Evolutionary conservation across 2,113 vertebrate species (phyloP).

Genomic region (Colinus virginianus): DNA sequence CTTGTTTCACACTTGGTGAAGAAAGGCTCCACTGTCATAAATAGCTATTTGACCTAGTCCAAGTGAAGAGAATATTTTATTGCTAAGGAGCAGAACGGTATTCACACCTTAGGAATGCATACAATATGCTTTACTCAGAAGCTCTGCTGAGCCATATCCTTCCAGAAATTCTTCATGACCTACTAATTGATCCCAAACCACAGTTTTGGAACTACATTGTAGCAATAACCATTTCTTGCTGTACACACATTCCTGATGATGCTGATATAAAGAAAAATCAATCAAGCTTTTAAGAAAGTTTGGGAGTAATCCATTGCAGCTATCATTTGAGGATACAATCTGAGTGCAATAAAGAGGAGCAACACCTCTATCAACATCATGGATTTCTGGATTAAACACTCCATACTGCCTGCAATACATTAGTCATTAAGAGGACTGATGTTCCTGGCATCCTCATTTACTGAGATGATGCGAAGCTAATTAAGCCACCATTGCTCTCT

Average conservation of each 20-base stretch:
- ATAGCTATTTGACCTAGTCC: not conserved
- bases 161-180: conserved; percentile 42
- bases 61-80: conserved; percentile 7
- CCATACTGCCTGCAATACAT: not conserved
- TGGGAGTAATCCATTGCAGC: conserved; percentile 56
- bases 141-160: not conserved
- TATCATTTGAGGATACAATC: conserved; percentile 22
- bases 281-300: conserved; percentile 65
- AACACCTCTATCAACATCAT: not conserved
- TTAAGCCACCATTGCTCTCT: not conserved
- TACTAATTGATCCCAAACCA: conserved; percentile 44
- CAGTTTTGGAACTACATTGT: conserved; percentile 21
- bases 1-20: not conserved
- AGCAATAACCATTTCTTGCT: conserved; percentile 39
- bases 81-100: not conserved
- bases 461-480: not conserved
- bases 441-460: not conserved
- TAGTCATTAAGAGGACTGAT: not conserved
- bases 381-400: not conserved
- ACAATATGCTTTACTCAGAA: not conserved
- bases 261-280: conserved; percentile 62
- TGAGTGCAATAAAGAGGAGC: conserved; percentile 36
- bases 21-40: not conserved
- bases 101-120: not conserved
- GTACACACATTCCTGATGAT: conserved; percentile 11